A percentile compares a stretch with the other conserved stretches of the same genome.
Evolutionary conservation across 64 coral and sea anemone species (phyloP).

Genomic region (Montipora sp.): DNA sequence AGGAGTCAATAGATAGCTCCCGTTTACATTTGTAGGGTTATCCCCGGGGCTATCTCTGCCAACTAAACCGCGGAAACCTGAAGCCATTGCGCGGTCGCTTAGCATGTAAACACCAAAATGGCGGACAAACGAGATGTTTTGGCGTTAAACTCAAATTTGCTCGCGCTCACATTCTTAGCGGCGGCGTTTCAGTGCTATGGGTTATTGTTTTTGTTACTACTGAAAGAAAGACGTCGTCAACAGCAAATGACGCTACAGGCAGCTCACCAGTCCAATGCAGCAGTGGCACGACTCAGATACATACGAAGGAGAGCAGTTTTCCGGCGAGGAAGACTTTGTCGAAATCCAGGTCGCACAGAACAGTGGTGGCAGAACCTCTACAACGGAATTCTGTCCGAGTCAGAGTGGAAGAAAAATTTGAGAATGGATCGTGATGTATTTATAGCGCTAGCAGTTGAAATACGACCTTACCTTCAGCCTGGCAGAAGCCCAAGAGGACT

Average conservation of each 20-base stretch:
- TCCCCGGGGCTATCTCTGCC: neutral
- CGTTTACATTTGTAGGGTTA: slow-evolving; percentile 9
- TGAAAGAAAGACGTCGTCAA: slow-evolving; percentile 11
- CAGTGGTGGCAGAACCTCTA: slow-evolving; percentile 66
- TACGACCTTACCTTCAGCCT: neutral
- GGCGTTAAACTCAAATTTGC: slow-evolving; percentile 13
- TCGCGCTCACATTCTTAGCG: neutral
- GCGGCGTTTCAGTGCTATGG: slow-evolving; percentile 36
- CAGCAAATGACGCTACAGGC: slow-evolving; percentile 4
- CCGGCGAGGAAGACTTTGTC: slow-evolving; percentile 20
- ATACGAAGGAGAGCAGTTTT: slow-evolving; percentile 44
- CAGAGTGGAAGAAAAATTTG: slow-evolving; percentile 69
- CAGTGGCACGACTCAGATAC: slow-evolving; percentile 35
- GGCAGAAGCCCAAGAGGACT: neutral
- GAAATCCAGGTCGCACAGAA: slow-evolving; percentile 51
- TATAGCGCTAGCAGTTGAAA: slow-evolving; percentile 37
- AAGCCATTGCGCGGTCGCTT: neutral
- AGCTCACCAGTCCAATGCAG: slow-evolving; percentile 21
- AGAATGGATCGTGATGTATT: slow-evolving; percentile 60
- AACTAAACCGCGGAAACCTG: slow-evolving; percentile 2
- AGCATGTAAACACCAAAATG: slow-evolving; percentile 24
- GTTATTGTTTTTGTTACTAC: slow-evolving; percentile 16
- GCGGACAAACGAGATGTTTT: slow-evolving; percentile 5
- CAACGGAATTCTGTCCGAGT: slow-evolving; percentile 44
- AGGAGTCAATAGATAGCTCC: slow-evolving; percentile 1